Evolutionary conservation across 2,888 invertebrate genomes (phyloP), one percentile per base, ranked within the genome.

Genomic region (Phalera bucephala): DNA sequence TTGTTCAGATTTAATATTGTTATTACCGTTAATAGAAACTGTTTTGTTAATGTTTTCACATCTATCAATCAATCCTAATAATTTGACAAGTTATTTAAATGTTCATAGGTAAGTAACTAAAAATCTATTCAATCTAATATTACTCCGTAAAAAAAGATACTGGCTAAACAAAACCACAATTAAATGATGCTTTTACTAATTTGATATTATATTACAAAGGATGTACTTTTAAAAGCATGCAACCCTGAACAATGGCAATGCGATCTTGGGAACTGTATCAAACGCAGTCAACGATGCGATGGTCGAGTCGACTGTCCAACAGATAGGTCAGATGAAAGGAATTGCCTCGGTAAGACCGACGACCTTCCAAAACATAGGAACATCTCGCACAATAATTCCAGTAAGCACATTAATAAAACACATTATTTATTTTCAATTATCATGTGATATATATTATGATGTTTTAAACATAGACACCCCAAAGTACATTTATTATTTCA

Each of bases 301-400:
- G 92, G 93, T 46, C 89, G 91, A 43, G 87, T 91, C 61, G 94
- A 96, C 81, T 96, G 95, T 80, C 91, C 91, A 0, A 84, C 91
- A 23, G 94, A 95, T 82, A 91, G 92, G 56, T 93, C 92, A 38
- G 96, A 96, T 76, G 95, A 96, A 76, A 82, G 91, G 56, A 90
- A 93, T 75, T 96, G 96, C 83, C 72, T 86, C 52, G 86, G 89
- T 90, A 80, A 90, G 86, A 71, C 40, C 33, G 21, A n/a, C 26
- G 27, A 20, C 17, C n/a, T n/a, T n/a, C 15, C 33, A 28, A 30
- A 26, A 13, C 36, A 21, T 2, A 2, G 22, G 31, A 33, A 21
- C 20, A 44, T 19, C 8, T 17, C 29, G 9, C 21, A 26, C n/a
- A 39, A 17, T 1, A 3, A 21, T 33, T 34, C 22, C 21, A 47